Evolutionary conservation across 2,113 vertebrate species (phyloP).

Genomic region (Butastur rufipennis): DNA sequence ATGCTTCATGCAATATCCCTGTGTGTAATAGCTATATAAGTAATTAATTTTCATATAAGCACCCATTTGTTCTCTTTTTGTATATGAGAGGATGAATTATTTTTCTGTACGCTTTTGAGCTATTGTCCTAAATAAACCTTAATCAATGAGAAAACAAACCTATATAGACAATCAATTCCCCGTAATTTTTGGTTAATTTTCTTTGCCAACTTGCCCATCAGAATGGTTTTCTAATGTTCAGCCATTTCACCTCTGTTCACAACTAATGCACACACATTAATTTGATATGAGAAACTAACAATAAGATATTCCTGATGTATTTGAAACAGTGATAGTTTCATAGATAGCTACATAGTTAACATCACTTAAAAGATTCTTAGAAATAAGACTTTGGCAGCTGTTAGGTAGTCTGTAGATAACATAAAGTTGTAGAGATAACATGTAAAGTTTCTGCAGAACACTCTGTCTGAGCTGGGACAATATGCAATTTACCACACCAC

Average conservation of each 20-base stretch:
- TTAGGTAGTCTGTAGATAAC: background rate
- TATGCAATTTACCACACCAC: background rate
- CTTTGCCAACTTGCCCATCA: background rate
- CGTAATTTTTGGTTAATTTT: background rate
- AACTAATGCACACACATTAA: background rate
- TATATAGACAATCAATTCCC: background rate
- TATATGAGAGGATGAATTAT: background rate
- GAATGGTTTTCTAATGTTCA: background rate
- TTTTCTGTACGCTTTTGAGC: background rate
- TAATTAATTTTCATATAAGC: background rate
- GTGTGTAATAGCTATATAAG: background rate
- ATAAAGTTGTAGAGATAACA: background rate
- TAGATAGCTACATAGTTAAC: background rate
- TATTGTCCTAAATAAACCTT: background rate
- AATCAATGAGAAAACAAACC: background rate
- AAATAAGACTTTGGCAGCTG: background rate
- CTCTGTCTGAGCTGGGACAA: background rate
- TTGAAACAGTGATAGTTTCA: background rate
- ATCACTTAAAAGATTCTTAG: background rate
- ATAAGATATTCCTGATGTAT: background rate
- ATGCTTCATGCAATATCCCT: background rate
- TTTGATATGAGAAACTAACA: background rate
- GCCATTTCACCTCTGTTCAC: background rate
- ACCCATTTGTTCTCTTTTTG: background rate
- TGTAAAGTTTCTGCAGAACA: background rate